Base-by-base conservation (phyloP, 2,113 vertebrate genomes). In the Lagopus leucura region DNA sequence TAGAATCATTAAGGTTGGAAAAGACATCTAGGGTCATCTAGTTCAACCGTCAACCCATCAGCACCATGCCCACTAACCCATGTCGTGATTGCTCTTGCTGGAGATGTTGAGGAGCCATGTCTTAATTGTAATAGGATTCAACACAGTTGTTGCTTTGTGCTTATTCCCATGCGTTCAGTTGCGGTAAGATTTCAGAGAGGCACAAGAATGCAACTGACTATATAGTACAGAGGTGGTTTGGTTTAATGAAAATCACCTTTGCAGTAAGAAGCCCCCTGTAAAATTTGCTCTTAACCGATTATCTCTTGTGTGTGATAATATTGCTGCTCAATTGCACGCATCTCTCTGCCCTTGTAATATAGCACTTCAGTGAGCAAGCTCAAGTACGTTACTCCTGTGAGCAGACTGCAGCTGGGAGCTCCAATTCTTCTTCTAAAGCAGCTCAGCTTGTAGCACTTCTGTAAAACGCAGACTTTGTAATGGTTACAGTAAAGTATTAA, bases 401-500 rank as follows among this genome's bases (percentile, higher is more conserved):
- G 34, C 84, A 93, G 86, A 69, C 64, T 63, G 91, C 90, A 94
- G 79, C 86, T 91, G 82, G 66, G 60, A 94, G 43, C 52, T 52
- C 69, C 67, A 76, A 3, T 93, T 93, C 93, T 79, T 89, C 87
- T 96, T 95, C 67, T 86, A 69, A 91, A 95, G 50, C 83, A 94
- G 81, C 82, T 89, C 4, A 13, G 66, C 82, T 93, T 89, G 63
- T 89, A 96, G 70, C 92, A 82, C 67, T 94, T 92, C 52, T 83
- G 78, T 91, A 91, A 87, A 95, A 82, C 27, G 57, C 80, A 92
- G 73, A 11, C 82, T 95, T 95, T 8, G 5, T 95, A 93, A 91
- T 75, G 83, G 79, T 92, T 94, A 86, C 91, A 86, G 79, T 82
- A 88, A 90, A 93, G 93, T 94, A 96, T 95, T 92, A 95, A 75